Evolutionary conservation across 1,140 invertebrate genomes (phyloP), one percentile per base, ranked within the genome.

Genomic region (Parasteatoda tepidariorum): DNA sequence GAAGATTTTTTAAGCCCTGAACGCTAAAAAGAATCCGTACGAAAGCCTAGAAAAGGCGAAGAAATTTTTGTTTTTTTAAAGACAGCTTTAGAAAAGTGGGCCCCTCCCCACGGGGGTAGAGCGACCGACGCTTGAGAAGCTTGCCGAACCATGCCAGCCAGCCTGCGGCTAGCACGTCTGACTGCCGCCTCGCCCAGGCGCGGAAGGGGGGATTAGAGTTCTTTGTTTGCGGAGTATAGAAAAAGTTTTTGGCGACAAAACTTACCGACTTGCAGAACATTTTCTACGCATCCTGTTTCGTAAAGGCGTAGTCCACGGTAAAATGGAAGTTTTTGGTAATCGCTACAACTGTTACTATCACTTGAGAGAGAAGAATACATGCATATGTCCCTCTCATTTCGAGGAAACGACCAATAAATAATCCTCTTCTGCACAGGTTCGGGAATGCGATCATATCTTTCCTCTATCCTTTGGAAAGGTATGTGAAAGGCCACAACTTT

Each of bases 251-350:
- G 41, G 24, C 6, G 13, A 31, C 22, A 41, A 83, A 68, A 94
- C 94, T 94, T 90, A 96, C 95, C 95, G 89, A 96, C 94, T 95
- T 96, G 95, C 85, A 96, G 91, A 76, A 95, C 94, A 88, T 92
- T 93, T 88, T 94, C 93, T 79, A 96, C 94, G 89, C 93, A 93
- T 86, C 93, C 93, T 71, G 91, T 91, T 88, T 95, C 94, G 83
- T 95, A 91, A 86, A 95, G 91, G 88, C 94, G 93, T 89, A 95
- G 91, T 88, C 95, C 95, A 89, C 94, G 93, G 90, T 94, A 94
- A 90, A 95, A 95, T 86, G 94, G 94, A 85, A 95, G 90, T 91
- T 93, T 94, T 88, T 93, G 93, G 87, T 92, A 92, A 89, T 84
- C 85, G 67, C 84, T 81, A 85, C 85, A 84, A 64, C 59, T 79